A percentile compares a stretch with the other conserved stretches of the same genome.
phyloP scores from a whole-genome alignment of 2,797 vertebrate species.

The Valencia hispanica region DNA sequence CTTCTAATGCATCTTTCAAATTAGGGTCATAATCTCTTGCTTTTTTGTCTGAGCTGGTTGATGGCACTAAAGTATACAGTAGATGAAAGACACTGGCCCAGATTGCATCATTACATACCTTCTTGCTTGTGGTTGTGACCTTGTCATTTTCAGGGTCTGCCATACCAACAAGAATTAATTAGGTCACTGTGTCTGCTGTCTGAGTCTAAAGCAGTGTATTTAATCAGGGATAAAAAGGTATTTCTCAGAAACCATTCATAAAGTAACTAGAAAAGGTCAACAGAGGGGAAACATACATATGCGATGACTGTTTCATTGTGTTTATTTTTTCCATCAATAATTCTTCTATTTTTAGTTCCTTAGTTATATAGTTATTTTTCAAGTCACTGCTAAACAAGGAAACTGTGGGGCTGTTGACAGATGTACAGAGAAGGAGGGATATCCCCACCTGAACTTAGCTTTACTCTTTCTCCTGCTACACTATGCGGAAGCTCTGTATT shows the following conservation, averaged over 20 bases:
- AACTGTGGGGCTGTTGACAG: no score
- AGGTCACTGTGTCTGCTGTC: conserved; percentile 48
- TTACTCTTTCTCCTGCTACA: no score
- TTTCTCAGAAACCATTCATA: conserved; percentile 1
- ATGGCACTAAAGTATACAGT: conserved; percentile 50
- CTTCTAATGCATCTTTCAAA: conserved; percentile 49
- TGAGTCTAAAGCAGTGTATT: conserved; percentile 17
- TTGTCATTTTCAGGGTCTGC: conserved; percentile 68
- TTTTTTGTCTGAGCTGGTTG: conserved; percentile 28
- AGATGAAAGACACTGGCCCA: conserved; percentile 59
- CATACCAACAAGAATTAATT: conserved; percentile 28
- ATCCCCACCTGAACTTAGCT: no score
- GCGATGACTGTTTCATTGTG: not conserved
- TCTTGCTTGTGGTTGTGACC: conserved; percentile 32
- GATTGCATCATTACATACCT: conserved; percentile 42
- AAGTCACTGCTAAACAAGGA: no score
- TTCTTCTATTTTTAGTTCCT: not conserved
- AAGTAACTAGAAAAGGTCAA: conserved; percentile 19
- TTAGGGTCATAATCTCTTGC: conserved; percentile 35
- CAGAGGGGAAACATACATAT: not conserved
- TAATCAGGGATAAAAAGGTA: conserved; percentile 5
- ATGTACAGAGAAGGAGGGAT: no score
- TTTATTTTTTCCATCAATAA: not conserved
- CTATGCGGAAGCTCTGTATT: no score
- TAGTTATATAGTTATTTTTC: not conserved